Conservation (phyloP, 2,797 vertebrate species). For the Schizothorax lantsangensis region DNA sequence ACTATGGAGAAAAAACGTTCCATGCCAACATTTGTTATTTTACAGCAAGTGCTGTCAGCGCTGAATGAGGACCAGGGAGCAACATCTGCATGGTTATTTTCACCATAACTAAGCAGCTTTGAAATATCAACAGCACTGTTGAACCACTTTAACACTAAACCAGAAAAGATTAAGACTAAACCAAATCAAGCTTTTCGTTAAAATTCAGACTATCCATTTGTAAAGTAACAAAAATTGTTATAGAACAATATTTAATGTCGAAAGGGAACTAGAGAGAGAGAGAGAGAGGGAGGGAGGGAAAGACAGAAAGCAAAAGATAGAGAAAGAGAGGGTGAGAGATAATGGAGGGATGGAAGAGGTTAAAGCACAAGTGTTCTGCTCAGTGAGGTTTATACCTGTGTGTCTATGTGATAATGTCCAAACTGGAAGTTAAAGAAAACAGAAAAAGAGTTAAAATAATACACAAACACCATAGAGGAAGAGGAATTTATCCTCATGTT, state of each 20-base stretch:
- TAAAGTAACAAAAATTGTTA: constrained; percentile 83
- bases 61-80: constrained; percentile 28
- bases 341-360: constrained; percentile 62
- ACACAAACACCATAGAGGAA: constrained; percentile 39
- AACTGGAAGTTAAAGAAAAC: constrained; percentile 78
- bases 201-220: constrained; percentile 60
- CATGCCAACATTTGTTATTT: constrained; percentile 71
- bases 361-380: constrained; percentile 48
- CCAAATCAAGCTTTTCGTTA: neutral
- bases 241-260: constrained; percentile 73
- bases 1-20: constrained; percentile 62
- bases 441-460: constrained; percentile 75
- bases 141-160: constrained; percentile 7
- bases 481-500: constrained; percentile 13
- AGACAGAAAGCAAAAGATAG: constrained; percentile 18
- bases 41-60: constrained; percentile 52
- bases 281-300: neutral
- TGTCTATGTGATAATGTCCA: constrained; percentile 84
- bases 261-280: constrained; percentile 43
- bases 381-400: constrained; percentile 73
- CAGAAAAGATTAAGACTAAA: neutral
- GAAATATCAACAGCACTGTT: constrained; percentile 19
- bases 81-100: constrained; percentile 31
- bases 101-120: constrained; percentile 36
- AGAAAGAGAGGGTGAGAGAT: constrained; percentile 52